These are phyloP conservation scores for Hypsibius dujardini DNA, from an alignment of 1,140 invertebrate genomes.

Conservation along the genomic window DNA sequence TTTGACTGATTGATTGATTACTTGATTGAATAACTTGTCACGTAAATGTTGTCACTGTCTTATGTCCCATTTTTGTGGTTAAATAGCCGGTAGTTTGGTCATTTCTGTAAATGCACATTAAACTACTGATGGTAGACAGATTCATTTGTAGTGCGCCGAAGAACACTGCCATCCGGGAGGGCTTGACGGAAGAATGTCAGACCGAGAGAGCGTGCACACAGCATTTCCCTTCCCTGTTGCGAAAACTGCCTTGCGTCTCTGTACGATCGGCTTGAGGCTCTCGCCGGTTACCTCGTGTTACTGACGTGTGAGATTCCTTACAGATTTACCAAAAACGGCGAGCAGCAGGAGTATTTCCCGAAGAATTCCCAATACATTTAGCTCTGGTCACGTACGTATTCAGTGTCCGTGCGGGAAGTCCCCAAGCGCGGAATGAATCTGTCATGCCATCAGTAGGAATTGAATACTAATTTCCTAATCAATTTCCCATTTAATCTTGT, in stretches of 20 bases:
- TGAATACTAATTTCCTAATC: background rate
- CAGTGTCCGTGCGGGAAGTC: too few relatives aligned
- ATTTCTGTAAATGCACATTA: too few relatives aligned
- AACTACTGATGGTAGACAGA: too few relatives aligned
- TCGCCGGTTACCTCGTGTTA: background rate
- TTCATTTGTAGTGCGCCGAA: slow-evolving; percentile 28
- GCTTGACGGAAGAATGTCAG: background rate
- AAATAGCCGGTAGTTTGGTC: too few relatives aligned
- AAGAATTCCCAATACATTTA: background rate
- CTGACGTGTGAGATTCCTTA: slow-evolving; percentile 12
- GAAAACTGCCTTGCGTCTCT: background rate
- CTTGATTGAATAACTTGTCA: too few relatives aligned
- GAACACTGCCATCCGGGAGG: too few relatives aligned
- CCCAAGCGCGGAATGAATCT: too few relatives aligned
- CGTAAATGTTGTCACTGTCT: too few relatives aligned
- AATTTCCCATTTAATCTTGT: background rate
- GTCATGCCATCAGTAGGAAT: too few relatives aligned
- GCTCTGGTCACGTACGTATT: slow-evolving; percentile 9
- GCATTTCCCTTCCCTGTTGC: background rate
- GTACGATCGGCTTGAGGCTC: background rate
- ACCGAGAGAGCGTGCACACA: background rate
- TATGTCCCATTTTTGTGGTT: too few relatives aligned
- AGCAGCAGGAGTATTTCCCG: background rate
- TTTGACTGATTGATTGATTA: too few relatives aligned
- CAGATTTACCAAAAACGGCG: background rate